Evolutionary conservation across 2,888 invertebrate genomes (phyloP).

Genomic region (Hololepta plana): DNA sequence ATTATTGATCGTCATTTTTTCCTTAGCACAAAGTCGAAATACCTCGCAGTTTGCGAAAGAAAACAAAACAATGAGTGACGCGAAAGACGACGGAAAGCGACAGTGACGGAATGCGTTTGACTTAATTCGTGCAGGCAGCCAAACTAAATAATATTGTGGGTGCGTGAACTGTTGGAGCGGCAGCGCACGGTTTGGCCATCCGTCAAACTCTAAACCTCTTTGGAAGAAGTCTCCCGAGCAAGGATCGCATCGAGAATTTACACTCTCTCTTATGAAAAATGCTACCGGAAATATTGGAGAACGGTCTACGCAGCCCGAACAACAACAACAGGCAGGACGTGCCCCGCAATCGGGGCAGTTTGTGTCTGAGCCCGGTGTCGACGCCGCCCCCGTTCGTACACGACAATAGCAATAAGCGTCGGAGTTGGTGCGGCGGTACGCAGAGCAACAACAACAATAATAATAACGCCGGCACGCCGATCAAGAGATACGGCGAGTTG

Average conservation of each 20-base stretch:
- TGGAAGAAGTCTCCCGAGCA: no score
- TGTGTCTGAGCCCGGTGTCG: constrained; percentile 23
- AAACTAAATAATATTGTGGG: no score
- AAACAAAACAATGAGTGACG: no score
- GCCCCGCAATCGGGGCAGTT: constrained; percentile 23
- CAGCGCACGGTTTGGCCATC: no score
- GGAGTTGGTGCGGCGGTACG: constrained; percentile 25
- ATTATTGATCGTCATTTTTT: no score
- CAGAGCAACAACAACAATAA: constrained; percentile 9
- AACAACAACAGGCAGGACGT: constrained; percentile 17
- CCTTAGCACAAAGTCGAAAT: no score
- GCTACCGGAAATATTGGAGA: constrained; percentile 23
- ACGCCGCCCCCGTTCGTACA: constrained; percentile 17
- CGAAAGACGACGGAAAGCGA: no score
- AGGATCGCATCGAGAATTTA: constrained; percentile 4
- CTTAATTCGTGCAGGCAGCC: no score
- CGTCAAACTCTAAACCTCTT: no score
- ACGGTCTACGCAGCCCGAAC: constrained; percentile 24
- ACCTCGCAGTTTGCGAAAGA: no score
- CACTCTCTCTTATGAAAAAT: constrained; percentile 11
- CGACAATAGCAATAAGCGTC: constrained; percentile 20
- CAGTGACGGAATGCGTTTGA: no score
- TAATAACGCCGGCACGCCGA: constrained; percentile 6
- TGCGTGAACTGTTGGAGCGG: no score
- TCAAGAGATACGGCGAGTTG: constrained; percentile 23